These are phyloP conservation scores for Lates japonicus DNA, from an alignment of 2,797 vertebrate genomes.

Conservation along the genomic window DNA sequence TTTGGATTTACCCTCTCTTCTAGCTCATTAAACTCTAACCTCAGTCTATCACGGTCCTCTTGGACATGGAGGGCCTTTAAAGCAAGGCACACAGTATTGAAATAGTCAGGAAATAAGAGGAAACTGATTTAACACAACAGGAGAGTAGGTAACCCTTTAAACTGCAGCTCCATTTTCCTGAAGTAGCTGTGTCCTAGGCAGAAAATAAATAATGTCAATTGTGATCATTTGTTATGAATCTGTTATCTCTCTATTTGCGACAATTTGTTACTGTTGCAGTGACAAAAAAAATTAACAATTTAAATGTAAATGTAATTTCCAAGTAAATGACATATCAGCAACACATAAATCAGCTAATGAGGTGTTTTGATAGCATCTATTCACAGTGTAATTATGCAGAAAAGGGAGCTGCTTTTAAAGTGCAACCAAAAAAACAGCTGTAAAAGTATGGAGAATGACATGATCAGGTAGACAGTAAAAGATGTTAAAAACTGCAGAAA, in stretches of 20 bases:
- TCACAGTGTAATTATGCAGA: constrained; percentile 18
- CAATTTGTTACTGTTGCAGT: neutral
- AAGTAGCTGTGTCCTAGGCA: neutral
- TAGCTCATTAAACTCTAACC: constrained; percentile 92
- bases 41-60: constrained; percentile 92
- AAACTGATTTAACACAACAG: constrained; percentile 52
- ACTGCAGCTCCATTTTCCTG: constrained; percentile 49
- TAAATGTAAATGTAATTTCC: neutral
- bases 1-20: constrained; percentile 91
- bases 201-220: neutral
- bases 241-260: neutral
- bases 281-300: neutral
- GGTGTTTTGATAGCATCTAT: neutral
- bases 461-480: constrained; percentile 1
- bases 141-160: constrained; percentile 57
- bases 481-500: neutral
- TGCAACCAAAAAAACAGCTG: constrained; percentile 16
- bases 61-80: constrained; percentile 89
- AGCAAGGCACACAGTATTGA: constrained; percentile 84
- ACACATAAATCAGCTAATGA: neutral
- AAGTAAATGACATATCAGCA: neutral
- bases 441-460: constrained; percentile 20
- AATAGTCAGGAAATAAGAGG: constrained; percentile 68
- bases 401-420: constrained; percentile 61
- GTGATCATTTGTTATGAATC: neutral